Base-by-base conservation (phyloP, 1,140 invertebrate species). In the Macrosteles quadrilineatus region DNA sequence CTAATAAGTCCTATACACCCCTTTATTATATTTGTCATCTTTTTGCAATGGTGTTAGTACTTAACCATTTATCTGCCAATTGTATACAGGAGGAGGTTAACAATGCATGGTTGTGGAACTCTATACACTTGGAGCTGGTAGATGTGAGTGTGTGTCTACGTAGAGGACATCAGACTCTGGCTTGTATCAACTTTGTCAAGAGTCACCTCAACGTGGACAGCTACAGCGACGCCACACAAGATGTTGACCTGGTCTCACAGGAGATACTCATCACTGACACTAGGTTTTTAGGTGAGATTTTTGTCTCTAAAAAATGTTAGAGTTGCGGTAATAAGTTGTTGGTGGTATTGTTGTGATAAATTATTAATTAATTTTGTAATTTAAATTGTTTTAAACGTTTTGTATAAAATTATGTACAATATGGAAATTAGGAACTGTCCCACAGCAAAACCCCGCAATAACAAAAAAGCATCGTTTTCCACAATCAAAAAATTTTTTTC, bases 131-230 rank as follows among this genome's bases (percentile, higher is more conserved):
- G 31, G 90, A 97, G 76, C 81, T 98, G 2, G 87, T 93, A n/a
- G 93, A 97, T 80, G 95, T 98, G 0, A 91, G 88, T 0, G 80
- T 97, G 2, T 87, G 90, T 72, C 77, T 96, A 21, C 83, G 88
- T 1, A 81, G 73, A 80, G 85, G 53, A 81, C 72, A 45, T 32
- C 40, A 57, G 74, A 75, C 92, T 4, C 80, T 98, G 19, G 93
- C 94, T 1, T 92, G 91, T 72, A 87, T 98, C 65, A 94, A 97
- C 80, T 98, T 98, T 79, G 93, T 98, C 63, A 93, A 93, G 78
- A 97, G 95, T 0, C 86, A 88, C 29, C 80, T 98, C 1, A 89
- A 91, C 23, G 86, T 95, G 53, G 94, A 96, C 76, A 89, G 88
- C 1, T 90, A 89, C 76, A 96, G 92, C 71, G 93, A 98, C 81